Conservation (phyloP, 2,113 vertebrate genomes). For the Cinclus mexicanus region DNA sequence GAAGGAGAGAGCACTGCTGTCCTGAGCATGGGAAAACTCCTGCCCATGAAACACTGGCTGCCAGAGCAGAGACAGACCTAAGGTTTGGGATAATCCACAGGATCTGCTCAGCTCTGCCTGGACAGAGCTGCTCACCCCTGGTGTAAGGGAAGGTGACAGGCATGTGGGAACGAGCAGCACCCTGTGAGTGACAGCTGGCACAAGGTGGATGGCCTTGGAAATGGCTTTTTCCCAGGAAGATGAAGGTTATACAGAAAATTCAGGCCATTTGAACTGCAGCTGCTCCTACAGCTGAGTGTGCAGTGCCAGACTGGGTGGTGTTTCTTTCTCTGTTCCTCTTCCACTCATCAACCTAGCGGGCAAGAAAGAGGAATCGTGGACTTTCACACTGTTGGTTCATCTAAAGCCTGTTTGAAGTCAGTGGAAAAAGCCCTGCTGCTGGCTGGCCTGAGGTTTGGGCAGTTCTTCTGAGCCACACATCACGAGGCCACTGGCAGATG, state of each 20-base stretch:
- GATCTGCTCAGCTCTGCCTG: neutral
- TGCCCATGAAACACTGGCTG: accelerated
- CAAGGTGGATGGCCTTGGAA: neutral
- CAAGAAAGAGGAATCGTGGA: slow-evolving; percentile 4
- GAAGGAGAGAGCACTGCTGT: neutral
- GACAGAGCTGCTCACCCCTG: neutral
- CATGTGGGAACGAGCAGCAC: neutral
- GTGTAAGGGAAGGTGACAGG: neutral
- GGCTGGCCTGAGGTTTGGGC: neutral
- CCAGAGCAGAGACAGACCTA: neutral
- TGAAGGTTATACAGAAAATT: neutral
- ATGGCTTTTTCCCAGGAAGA: neutral
- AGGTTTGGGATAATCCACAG: neutral
- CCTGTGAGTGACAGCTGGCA: neutral
- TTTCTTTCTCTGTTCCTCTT: slow-evolving; percentile 43
- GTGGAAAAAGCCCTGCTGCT: neutral
- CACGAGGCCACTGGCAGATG: neutral
- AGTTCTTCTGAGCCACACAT: neutral
- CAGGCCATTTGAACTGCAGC: neutral
- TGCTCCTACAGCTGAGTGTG: neutral
- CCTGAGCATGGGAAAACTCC: neutral
- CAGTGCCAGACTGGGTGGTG: neutral
- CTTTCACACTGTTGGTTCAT: neutral
- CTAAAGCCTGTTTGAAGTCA: neutral
- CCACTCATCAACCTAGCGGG: neutral